Evolutionary conservation across 2,888 invertebrate genomes (phyloP), one percentile per base, ranked within the genome.

Genomic region (Limnephilus rhombicus): DNA sequence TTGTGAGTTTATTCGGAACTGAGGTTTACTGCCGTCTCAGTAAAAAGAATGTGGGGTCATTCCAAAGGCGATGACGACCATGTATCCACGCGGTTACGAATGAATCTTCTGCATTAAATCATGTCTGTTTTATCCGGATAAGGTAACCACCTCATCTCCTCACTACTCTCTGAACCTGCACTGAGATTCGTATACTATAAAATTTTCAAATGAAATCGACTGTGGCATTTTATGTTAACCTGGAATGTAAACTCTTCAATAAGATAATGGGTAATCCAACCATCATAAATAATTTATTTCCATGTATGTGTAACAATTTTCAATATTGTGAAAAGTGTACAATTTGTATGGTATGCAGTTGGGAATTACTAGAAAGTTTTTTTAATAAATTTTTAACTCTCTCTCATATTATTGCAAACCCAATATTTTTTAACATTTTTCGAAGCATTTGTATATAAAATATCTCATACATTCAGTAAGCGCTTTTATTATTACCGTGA

Each of bases 31-130:
- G 90, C 85, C 90, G 90, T 91, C 90, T 90, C 68, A 18, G 87
- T 95, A 95, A 96, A 96, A 96, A 95, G 95, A 95, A 96, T 96
- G 95, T 94, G 94, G 95, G 96, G 96, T 96, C 96, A 96, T 96
- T 93, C 94, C 94, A 93, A 94, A 96, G 96, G 96, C 96, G 96
- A 96, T 96, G 96, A 96, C 95, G 95, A 94, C 95, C 94, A 95
- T 96, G 96, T 96, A 95, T 95, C 95, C 95, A 95, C 94, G 94
- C 94, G 90, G 89, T 91, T 91, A 86, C 34, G 45, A 82, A 89
- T 81, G 68, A 88, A 83, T 80, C 82, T 95, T 94, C 94, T 94
- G 93, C 94, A 94, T 94, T 96, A 96, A 96, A 96, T 96, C 96
- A 96, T 96, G 95, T 94, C 94, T 94, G 90, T 82, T 80, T 34